These are phyloP conservation scores for Idaea dimidiata DNA, from an alignment of 2,888 invertebrate species.

Conservation along the genomic window DNA sequence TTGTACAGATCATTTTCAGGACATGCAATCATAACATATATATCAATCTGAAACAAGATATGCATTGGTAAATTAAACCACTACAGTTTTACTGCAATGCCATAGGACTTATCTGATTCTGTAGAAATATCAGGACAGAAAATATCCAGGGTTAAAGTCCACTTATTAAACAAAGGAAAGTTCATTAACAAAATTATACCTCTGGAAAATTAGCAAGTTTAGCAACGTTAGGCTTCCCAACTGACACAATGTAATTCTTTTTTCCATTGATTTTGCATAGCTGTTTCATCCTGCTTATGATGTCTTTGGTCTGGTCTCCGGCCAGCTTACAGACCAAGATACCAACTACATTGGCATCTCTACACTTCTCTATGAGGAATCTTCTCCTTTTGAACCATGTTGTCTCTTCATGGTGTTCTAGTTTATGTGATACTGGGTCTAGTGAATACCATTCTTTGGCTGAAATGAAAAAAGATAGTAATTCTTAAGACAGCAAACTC, in stretches of 20 bases:
- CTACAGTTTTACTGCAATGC: not conserved
- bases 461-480: slow-evolving; percentile 28
- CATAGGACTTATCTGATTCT: no score
- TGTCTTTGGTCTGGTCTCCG: slow-evolving; percentile 87
- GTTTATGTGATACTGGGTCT: slow-evolving; percentile 61
- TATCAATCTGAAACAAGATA: slow-evolving; percentile 85
- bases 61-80: not conserved
- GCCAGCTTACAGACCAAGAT: slow-evolving; percentile 95
- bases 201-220: slow-evolving; percentile 97
- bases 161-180: slow-evolving; percentile 2
- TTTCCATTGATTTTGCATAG: slow-evolving; percentile 89
- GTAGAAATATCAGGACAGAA: no score
- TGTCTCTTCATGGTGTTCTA: slow-evolving; percentile 66
- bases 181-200: slow-evolving; percentile 58
- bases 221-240: slow-evolving; percentile 96
- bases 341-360: slow-evolving; percentile 93
- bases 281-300: slow-evolving; percentile 86
- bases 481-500: no score
- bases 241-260: slow-evolving; percentile 94
- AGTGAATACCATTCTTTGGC: slow-evolving; percentile 81
- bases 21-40: slow-evolving; percentile 95
- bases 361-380: slow-evolving; percentile 93
- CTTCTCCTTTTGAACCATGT: slow-evolving; percentile 88
- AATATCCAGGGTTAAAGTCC: no score
- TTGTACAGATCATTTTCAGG: slow-evolving; percentile 93